Base-by-base conservation (phyloP, 2,888 invertebrate species). In the Sarcophaga subvicina region DNA sequence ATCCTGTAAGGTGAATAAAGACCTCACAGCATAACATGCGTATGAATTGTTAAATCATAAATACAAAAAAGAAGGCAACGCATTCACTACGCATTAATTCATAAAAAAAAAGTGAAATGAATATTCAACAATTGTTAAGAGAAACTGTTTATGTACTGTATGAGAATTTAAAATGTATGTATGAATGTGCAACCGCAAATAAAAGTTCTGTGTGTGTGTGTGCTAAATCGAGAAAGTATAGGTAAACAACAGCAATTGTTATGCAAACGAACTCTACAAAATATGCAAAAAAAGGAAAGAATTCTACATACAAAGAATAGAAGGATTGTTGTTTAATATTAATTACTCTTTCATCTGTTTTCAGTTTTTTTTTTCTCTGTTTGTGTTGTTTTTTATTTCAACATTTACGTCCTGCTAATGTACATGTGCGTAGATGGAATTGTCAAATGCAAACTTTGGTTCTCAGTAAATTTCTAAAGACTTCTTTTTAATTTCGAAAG, bases 231-330 rank as follows among this genome's bases (percentile, higher is more conserved):
- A 54, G 69, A 81, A 81, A 75, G 8, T 75, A 66, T 62, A 75
- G 62, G 70, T 67, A 77, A 79, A 66, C 70, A 54, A 54, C 14
- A 4, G 54, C 54, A 66, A 78, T 86, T 88, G 67, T 80, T 84
- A 84, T 86, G 88, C 54, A 84, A 22, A 22, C 22, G 22, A 22
- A 22, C 27, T 27, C 22, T 12, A 14, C 14, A 4, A 54, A 54
- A 12, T 54, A 12, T 54, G 4, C 11, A 2, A 10, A 71, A n/a
- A 8, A 2, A 20, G 10, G 4, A 37, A 10, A 59, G 10, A 59
- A 54, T 2, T 10, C 8, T 54, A 12, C 10, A 63, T 22, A 22
- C 22, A 22, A 70, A 27, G 20, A 37, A 37, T 14, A 62, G 37
- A 75, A 75, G 49, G 77, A 22, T 75, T 54, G 67, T 62, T 20